Evolutionary conservation across 2,888 invertebrate species (phyloP), one percentile per base, ranked within the genome.

Genomic region (Octonoba sinensis): DNA sequence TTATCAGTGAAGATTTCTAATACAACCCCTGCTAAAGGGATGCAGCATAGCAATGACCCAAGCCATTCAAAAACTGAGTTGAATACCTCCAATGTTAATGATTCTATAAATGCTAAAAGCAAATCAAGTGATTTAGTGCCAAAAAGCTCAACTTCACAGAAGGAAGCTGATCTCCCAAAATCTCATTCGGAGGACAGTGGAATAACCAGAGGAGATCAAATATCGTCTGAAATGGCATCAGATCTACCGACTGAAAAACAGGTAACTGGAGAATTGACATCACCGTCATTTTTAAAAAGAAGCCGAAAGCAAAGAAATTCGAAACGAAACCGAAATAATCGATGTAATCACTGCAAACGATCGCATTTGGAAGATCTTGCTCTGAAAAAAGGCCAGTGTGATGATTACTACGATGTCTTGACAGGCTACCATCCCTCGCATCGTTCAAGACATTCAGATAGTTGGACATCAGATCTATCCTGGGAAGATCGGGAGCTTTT

Each of bases 141-240:
- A 27, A 27, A 27, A 27, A 27, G 2, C 27, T 27, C 27, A 27
- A 27, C 27, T 3, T 27, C 6, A 27, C 27, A 27, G 6, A 27
- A 27, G 27, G 27, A 2, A 27, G 6, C 27, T 27, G 27, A 27
- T 27, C 6, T 27, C 20, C 6, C 22, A 15, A 82, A 81, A 49
- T 70, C 70, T 18, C 65, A 65, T 15, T 67, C 75, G n/a, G 83
- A 83, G 71, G 83, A 75, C 56, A 79, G 75, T 47, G 83, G 83
- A n/a, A 71, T 83, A 6, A 83, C 83, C 3, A 54, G 83, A 4
- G 83, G 83, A 1, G 83, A 83, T 56, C 83, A 83, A 57, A 66
- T 70, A 51, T 75, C 79, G 0, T 75, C 75, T 3, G 83, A 83
- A 44, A 20, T 47, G 16, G 54, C 72, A 18, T 47, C 46, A n/a